phyloP scores from a whole-genome alignment of 2,888 invertebrate genomes.

The Drosophila stalkeri region DNA sequence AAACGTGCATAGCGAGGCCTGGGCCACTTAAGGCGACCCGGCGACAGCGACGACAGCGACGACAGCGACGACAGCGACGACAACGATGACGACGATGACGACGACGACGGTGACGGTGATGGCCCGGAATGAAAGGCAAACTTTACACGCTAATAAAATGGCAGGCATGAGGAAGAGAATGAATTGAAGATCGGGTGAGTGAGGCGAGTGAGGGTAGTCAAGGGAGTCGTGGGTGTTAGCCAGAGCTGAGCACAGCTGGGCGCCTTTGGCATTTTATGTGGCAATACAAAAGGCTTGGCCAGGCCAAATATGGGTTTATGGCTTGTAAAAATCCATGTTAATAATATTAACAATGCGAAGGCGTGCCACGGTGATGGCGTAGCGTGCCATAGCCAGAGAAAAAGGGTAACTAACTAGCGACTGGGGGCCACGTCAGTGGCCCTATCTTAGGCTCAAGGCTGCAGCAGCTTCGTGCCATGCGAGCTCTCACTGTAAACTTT shows the following conservation, averaged over 20 bases:
- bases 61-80: no score
- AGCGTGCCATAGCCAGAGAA: slow-evolving; percentile 38
- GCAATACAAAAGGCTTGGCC: slow-evolving; percentile 74
- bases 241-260: slow-evolving; percentile 56
- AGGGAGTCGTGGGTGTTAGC: neutral
- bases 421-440: slow-evolving; percentile 44
- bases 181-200: slow-evolving; percentile 9
- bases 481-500: slow-evolving; percentile 34
- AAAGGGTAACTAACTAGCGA: slow-evolving; percentile 72
- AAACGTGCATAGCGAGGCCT: slow-evolving; percentile 67
- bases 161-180: slow-evolving; percentile 27
- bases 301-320: slow-evolving; percentile 76
- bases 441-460: slow-evolving; percentile 55
- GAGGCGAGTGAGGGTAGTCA: neutral
- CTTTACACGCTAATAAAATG: slow-evolving; percentile 76
- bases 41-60: slow-evolving; percentile 6
- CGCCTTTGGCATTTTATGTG: slow-evolving; percentile 64
- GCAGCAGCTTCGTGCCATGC: slow-evolving; percentile 18
- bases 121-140: slow-evolving; percentile 70
- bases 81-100: slow-evolving; percentile 15
- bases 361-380: slow-evolving; percentile 27
- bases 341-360: slow-evolving; percentile 72
- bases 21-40: slow-evolving; percentile 70
- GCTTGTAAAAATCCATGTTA: slow-evolving; percentile 80
- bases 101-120: slow-evolving; percentile 22